Percentiles rank a stretch among this genome's conserved stretches.
phyloP scores from a whole-genome alignment of 2,888 invertebrate genomes.

The Cephus pygmeus region DNA sequence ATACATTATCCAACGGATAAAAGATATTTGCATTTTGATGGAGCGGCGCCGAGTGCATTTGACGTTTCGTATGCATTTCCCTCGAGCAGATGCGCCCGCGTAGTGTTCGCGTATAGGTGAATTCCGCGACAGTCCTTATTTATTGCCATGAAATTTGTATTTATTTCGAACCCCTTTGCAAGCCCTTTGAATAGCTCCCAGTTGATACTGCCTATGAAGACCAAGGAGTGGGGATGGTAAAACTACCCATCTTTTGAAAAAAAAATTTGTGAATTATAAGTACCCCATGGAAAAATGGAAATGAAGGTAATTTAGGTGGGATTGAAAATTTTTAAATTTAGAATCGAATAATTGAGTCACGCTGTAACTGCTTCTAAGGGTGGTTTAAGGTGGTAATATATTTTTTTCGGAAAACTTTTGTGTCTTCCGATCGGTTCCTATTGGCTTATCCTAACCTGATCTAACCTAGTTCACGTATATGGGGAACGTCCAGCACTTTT shows the following conservation, averaged over 20 bases:
- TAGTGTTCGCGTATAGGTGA: background rate
- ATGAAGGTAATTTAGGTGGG: background rate
- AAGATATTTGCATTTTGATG: slow-evolving; percentile 62
- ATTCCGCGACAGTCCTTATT: slow-evolving; percentile 25
- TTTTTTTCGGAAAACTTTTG: background rate
- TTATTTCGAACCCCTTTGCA: slow-evolving; percentile 34
- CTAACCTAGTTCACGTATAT: background rate
- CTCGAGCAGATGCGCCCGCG: slow-evolving; percentile 26
- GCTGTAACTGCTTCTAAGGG: no score
- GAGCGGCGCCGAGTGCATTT: slow-evolving; percentile 59
- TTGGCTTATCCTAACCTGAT: background rate
- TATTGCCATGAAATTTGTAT: slow-evolving; percentile 38
- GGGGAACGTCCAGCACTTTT: background rate
- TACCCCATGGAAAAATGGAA: background rate
- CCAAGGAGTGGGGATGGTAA: background rate
- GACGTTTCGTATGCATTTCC: slow-evolving; percentile 59
- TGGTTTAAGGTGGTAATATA: background rate
- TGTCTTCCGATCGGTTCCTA: background rate
- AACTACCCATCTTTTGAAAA: no score
- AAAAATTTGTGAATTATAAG: background rate
- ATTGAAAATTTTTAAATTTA: background rate
- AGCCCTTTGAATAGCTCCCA: slow-evolving; percentile 15
- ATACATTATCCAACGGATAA: slow-evolving; percentile 59
- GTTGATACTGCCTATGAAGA: background rate
- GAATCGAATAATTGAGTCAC: no score